These are phyloP conservation scores for Bombyx mori DNA, from an alignment of 1,140 invertebrate genomes.

Conservation along the genomic window DNA sequence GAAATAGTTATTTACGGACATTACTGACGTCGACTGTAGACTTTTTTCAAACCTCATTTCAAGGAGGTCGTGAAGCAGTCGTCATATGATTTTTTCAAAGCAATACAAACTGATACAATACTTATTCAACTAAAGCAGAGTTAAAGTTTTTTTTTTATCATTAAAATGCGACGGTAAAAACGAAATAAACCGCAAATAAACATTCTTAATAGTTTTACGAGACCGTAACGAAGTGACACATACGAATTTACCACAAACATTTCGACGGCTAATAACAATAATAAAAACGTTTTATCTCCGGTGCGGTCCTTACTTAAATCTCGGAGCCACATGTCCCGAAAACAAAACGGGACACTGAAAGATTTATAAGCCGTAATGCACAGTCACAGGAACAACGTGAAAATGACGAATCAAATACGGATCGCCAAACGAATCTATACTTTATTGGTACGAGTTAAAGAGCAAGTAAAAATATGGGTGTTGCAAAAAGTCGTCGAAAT, in stretches of 20 bases:
- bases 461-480: too few relatives aligned
- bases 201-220: constrained; percentile 47
- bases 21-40: too few relatives aligned
- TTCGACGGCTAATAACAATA: constrained; percentile 54
- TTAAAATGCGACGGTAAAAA: background rate
- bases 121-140: too few relatives aligned
- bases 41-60: too few relatives aligned
- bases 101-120: too few relatives aligned
- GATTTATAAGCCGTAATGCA: constrained; percentile 52
- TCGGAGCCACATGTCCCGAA: constrained; percentile 42
- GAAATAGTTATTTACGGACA: too few relatives aligned
- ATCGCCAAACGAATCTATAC: constrained; percentile 3
- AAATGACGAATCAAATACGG: constrained; percentile 4
- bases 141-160: too few relatives aligned
- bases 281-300: constrained; percentile 28
- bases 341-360: constrained; percentile 59
- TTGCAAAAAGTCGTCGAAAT: constrained; percentile 4
- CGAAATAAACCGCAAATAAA: constrained; percentile 8
- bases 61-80: too few relatives aligned
- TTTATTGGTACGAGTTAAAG: background rate
- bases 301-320: constrained; percentile 48
- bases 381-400: constrained; percentile 26
- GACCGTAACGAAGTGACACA: constrained; percentile 34
- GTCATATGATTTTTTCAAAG: too few relatives aligned
- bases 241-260: constrained; percentile 50